These are phyloP conservation scores for Atherinomorus stipes DNA, from an alignment of 2,113 vertebrate genomes.

Conservation along the genomic window DNA sequence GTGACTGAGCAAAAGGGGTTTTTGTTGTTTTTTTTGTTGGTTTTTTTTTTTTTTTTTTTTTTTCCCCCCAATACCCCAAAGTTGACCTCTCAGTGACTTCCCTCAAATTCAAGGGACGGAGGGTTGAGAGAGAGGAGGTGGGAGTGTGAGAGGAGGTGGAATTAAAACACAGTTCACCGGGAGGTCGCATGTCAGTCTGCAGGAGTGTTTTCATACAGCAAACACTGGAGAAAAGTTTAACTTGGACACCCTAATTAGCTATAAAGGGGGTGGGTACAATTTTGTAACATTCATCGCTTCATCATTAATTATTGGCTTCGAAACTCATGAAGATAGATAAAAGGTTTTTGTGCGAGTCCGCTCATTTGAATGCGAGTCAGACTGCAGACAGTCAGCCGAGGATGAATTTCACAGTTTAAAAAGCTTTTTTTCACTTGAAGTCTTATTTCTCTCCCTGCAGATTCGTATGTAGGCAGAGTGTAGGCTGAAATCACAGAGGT, in stretches of 20 bases:
- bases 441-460: conserved; percentile 9
- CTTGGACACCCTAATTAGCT: neutral
- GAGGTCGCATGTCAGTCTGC: conserved; percentile 60
- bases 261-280: neutral
- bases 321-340: neutral
- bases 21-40: too few species aligned
- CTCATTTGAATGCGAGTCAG: conserved; percentile 29
- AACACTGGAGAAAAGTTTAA: neutral
- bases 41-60: neutral
- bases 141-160: neutral
- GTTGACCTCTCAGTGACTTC: conserved; percentile 68
- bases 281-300: neutral
- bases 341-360: neutral
- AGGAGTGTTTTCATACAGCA: conserved; percentile 20
- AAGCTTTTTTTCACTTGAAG: conserved; percentile 12
- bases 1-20: conserved; percentile 53
- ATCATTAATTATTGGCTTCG: conserved; percentile 4
- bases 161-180: conserved; percentile 41
- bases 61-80: neutral
- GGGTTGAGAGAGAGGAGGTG: conserved; percentile 23
- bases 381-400: conserved; percentile 3
- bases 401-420: conserved; percentile 37
- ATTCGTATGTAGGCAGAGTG: conserved; percentile 50
- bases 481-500: conserved; percentile 55
- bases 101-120: conserved; percentile 41